A percentile compares a stretch with the other conserved stretches of the same genome.
Conservation (phyloP, 2,797 vertebrate species). For the Xenentodon cancila region DNA sequence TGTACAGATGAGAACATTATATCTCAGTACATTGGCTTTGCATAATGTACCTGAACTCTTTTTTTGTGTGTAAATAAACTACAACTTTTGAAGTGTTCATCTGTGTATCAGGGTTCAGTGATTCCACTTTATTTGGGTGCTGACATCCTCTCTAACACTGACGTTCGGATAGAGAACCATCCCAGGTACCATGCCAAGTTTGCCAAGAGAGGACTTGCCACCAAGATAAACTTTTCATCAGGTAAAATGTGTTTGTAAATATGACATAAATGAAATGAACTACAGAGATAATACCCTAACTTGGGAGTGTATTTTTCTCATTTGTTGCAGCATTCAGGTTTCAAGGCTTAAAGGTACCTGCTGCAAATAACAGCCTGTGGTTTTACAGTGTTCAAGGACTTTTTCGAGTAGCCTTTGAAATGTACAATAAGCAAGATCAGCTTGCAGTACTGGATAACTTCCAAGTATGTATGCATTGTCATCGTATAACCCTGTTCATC, state of each 20-base stretch:
- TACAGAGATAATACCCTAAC: not conserved
- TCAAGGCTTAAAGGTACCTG: constrained; percentile 79
- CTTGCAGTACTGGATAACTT: constrained; percentile 83
- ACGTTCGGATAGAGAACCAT: constrained; percentile 85
- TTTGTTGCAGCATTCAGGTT: constrained; percentile 79
- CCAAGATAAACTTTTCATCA: constrained; percentile 83
- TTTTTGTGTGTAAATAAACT: no score
- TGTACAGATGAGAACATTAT: no score
- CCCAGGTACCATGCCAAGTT: constrained; percentile 85
- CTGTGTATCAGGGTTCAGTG: constrained; percentile 65
- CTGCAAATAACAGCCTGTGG: constrained; percentile 82
- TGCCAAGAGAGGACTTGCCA: constrained; percentile 84
- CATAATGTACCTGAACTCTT: no score
- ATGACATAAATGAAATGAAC: not conserved
- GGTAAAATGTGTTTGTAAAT: constrained; percentile 59
- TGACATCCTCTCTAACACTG: constrained; percentile 83
- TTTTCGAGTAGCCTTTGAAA: constrained; percentile 86
- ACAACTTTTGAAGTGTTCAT: no score
- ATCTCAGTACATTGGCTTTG: no score
- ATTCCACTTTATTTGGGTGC: constrained; percentile 85
- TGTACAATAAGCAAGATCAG: constrained; percentile 83
- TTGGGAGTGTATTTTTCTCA: not conserved
- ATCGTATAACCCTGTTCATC: not conserved
- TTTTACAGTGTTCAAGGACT: constrained; percentile 88
- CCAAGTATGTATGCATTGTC: constrained; percentile 68